A percentile compares a stretch with the other conserved stretches of the same genome.
Evolutionary conservation across 2,113 vertebrate species (phyloP).

Genomic region (Ginglymostoma cirratum): DNA sequence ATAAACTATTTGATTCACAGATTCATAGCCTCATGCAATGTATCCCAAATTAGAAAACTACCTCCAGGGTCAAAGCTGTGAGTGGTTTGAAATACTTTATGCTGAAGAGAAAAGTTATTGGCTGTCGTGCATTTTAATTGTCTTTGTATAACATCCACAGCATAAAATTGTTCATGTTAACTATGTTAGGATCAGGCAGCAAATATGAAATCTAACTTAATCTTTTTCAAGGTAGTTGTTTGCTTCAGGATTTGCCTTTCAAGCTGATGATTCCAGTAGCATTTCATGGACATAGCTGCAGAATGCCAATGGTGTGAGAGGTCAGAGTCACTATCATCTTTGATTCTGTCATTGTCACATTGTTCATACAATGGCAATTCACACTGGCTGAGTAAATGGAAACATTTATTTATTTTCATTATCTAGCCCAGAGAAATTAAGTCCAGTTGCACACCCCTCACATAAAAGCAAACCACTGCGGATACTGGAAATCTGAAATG

Average conservation of each 20-base stretch:
- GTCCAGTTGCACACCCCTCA: background rate
- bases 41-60: background rate
- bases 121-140: background rate
- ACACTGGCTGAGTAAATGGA: background rate
- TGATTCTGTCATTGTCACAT: background rate
- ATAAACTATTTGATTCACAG: background rate
- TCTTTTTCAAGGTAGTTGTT: too few species aligned
- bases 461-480: too few species aligned
- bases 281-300: background rate
- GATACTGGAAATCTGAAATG: too few species aligned
- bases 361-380: background rate
- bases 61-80: background rate
- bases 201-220: background rate
- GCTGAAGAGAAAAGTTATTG: background rate
- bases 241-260: too few species aligned
- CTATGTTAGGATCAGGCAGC: background rate
- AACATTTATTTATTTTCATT: background rate
- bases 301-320: background rate
- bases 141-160: too few species aligned
- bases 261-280: too few species aligned
- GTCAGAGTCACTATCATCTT: background rate
- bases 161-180: background rate
- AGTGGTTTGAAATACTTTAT: background rate
- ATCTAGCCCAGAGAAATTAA: background rate
- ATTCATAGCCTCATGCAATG: background rate